Evolutionary conservation across 2,113 vertebrate genomes (phyloP), one percentile per base, ranked within the genome.

Genomic region (Psammodynastes pulverulentus): DNA sequence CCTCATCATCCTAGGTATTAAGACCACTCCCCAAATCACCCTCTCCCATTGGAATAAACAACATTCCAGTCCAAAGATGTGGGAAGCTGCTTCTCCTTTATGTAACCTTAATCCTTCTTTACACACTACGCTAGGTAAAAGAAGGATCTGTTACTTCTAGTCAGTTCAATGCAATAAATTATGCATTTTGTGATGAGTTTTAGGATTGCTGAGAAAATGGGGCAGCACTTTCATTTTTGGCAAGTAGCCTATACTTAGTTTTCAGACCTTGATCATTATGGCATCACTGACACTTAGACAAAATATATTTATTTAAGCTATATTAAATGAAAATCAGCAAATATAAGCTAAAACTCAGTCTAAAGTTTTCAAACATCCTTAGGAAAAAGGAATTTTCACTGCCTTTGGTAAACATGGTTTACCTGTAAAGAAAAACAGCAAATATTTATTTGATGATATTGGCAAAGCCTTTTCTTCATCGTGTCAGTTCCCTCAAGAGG

Each of bases 351-450:
- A 52, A 89, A 49, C 56, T 85, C 84, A 48, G 26, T 34, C 24
- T 85, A 56, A 58, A 26, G 5, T 86, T 91, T 91, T n/a, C 3
- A 23, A 15, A 12, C 9, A 62, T 87, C 23, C 29, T 62, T 34
- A 29, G 56, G 15, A n/a, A 29, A 49, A 84, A 39, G 0, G 6
- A 79, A 5, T 24, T 90, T n/a, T n/a, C 7, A 26, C 7, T 90
- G 89, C 0, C 0, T 1, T 24, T 49, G 4, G 10, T 88, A 26
- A 17, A 58, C 51, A 1, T 9, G 6, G 2, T 48, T 86, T 58
- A 86, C 17, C 54, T 48, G 23, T 86, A 48, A 45, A 19, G 19
- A 19, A 84, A 24, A 29, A 17, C 13, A 54, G 13, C 84, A 79
- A 39, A 17, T 51, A 87, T 51, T 86, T 86, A 1, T 19, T 19